Evolutionary conservation across 2,888 invertebrate species (phyloP).

Genomic region (Seira musarum): DNA sequence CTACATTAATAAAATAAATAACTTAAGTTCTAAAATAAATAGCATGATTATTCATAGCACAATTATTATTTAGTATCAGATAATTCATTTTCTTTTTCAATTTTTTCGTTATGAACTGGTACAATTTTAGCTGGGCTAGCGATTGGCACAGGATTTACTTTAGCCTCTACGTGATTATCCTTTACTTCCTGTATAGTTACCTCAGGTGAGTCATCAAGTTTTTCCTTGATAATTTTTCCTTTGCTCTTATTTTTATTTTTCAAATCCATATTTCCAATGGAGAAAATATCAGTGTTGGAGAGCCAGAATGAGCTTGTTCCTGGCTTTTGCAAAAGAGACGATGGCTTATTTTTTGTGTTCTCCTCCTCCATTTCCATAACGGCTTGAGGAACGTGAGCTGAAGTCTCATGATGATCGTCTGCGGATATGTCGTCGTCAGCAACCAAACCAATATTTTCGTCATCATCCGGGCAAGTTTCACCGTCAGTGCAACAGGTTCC

Average conservation of each 20-base stretch:
- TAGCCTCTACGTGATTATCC: neutral
- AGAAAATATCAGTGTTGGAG: neutral
- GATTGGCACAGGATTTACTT: too few species aligned
- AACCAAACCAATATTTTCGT: conserved; percentile 2
- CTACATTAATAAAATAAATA: too few species aligned
- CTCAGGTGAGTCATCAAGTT: neutral
- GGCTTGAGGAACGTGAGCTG: neutral
- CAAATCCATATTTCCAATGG: neutral
- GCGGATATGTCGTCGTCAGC: too few species aligned
- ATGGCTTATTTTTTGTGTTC: neutral
- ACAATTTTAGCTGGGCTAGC: too few species aligned
- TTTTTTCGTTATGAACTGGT: too few species aligned
- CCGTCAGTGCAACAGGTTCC: conserved; percentile 22
- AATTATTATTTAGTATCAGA: neutral
- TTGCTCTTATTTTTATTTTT: conserved; percentile 18
- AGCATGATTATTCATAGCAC: neutral
- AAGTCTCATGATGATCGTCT: too few species aligned
- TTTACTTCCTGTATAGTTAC: neutral
- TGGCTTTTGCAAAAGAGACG: conserved; percentile 16
- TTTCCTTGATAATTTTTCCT: neutral
- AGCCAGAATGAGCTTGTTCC: conserved; percentile 12
- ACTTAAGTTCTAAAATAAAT: neutral
- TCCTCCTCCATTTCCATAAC: neutral
- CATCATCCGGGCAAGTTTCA: conserved; percentile 1
- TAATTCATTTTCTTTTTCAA: neutral